A percentile compares a stretch with the other conserved stretches of the same genome.
These are phyloP conservation scores for Spilogale gracilis DNA, from an alignment of 2,113 vertebrate genomes.

Conservation along the genomic window DNA sequence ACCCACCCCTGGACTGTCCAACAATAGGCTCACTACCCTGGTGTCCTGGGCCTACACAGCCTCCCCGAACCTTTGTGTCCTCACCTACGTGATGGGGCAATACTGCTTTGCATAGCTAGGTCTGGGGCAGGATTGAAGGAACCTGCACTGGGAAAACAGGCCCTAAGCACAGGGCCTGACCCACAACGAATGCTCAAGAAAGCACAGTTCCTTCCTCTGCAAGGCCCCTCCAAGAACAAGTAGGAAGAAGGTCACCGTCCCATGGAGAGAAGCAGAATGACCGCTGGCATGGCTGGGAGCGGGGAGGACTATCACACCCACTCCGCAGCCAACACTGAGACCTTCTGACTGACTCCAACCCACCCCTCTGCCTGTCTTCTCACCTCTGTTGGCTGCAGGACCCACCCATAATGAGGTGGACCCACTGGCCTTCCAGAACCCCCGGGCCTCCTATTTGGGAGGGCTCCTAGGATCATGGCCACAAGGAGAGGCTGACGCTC, in stretches of 20 bases:
- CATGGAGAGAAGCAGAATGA: fast-evolving
- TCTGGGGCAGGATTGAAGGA: neutral
- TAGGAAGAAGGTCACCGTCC: neutral
- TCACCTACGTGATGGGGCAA: neutral
- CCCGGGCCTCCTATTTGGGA: fast-evolving
- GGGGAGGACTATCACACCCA: neutral
- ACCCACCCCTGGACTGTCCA: neutral
- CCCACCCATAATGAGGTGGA: neutral
- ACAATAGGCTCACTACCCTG: neutral
- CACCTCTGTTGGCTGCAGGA: neutral
- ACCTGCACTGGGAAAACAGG: neutral
- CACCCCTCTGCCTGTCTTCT: neutral
- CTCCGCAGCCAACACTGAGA: neutral
- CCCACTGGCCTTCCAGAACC: neutral
- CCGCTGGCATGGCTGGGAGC: fast-evolving
- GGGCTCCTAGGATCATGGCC: neutral
- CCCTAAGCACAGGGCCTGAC: neutral
- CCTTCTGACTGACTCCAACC: neutral
- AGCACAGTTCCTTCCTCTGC: neutral
- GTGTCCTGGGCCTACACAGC: neutral
- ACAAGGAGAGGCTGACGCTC: neutral
- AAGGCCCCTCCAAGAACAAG: neutral
- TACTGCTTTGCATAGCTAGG: no score
- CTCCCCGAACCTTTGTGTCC: neutral
- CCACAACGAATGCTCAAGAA: neutral